phyloP scores from a whole-genome alignment of 2,113 vertebrate genomes.

The Setophaga coronata region DNA sequence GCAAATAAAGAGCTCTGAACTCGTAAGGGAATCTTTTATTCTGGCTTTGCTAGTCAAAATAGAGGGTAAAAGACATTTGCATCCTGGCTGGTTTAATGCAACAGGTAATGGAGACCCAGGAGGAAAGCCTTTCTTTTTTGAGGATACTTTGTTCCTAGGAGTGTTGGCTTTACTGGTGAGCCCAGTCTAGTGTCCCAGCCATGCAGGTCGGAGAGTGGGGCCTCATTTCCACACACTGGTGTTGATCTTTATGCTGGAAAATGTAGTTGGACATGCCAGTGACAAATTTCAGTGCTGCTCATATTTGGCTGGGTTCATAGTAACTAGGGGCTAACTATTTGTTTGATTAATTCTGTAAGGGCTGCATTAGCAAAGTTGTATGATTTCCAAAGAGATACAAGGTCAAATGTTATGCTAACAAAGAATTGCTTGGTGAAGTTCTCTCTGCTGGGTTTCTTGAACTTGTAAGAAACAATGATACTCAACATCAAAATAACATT shows the following conservation, averaged over 20 bases:
- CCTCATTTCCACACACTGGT: conserved; percentile 67
- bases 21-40: neutral
- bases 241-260: conserved; percentile 79
- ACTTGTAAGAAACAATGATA: neutral
- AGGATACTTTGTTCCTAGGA: neutral
- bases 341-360: conserved; percentile 79
- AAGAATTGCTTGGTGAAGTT: conserved; percentile 66
- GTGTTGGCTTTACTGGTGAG: neutral
- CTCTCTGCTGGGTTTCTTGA: conserved; percentile 69
- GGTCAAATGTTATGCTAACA: conserved; percentile 78
- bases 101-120: neutral
- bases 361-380: conserved; percentile 75
- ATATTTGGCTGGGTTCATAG: conserved; percentile 72
- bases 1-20: neutral
- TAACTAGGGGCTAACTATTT: conserved; percentile 71
- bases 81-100: neutral
- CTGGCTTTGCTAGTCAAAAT: neutral
- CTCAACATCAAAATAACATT: neutral
- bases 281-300: conserved; percentile 78
- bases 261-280: conserved; percentile 70
- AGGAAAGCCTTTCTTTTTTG: neutral
- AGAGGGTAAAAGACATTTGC: neutral
- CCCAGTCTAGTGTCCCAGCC: neutral
- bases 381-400: conserved; percentile 78
- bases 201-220: conserved; percentile 49